Base-by-base conservation (phyloP, 2,888 invertebrate genomes). In the Ochropacha duplaris region DNA sequence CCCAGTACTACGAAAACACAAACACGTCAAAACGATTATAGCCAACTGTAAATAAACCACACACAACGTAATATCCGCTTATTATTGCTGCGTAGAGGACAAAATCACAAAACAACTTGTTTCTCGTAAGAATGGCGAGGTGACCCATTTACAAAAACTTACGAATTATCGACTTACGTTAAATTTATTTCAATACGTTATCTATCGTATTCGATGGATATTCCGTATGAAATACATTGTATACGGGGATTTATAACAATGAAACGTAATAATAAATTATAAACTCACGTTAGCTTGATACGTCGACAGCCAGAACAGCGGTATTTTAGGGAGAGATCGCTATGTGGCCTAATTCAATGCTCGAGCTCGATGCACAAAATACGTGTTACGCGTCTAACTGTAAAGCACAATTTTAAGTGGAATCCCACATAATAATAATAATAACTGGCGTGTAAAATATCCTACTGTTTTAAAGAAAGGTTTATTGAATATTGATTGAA, bases 311-410 rank as follows among this genome's bases (percentile, higher is more conserved):
- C 91, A 90, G 90, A 92, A 88, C 92, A 92, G 93, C 93, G 93
- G 93, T 93, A 93, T 92, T 92, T 93, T 91, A 93, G 93, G 93
- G 93, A 93, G 93, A 93, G 92, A 93, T 93, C 92, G 93, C 93
- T 93, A 93, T 93, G 93, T 93, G 93, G 93, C 93, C 93, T 93
- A 93, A 93, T 93, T 93, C 92, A 90, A 90, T 89, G 89, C 89
- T 89, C 82, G 83, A 91, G 88, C 92, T 92, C 88, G 90, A 91
- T 92, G 90, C 92, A 92, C 92, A 92, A 92, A 91, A 92, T 92
- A 92, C 91, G 92, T 92, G 92, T 92, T 92, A 91, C 90, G 86
- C 88, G 90, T 86, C 83, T 92, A 92, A 92, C 92, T 92, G 92
- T 92, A 92, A 92, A 92, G 83, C 86, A 90, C 87, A 84, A 91